Percentiles rank a stretch among this genome's conserved stretches.
Evolutionary conservation across 2,113 vertebrate species (phyloP).

Genomic region (Uria lomvia): DNA sequence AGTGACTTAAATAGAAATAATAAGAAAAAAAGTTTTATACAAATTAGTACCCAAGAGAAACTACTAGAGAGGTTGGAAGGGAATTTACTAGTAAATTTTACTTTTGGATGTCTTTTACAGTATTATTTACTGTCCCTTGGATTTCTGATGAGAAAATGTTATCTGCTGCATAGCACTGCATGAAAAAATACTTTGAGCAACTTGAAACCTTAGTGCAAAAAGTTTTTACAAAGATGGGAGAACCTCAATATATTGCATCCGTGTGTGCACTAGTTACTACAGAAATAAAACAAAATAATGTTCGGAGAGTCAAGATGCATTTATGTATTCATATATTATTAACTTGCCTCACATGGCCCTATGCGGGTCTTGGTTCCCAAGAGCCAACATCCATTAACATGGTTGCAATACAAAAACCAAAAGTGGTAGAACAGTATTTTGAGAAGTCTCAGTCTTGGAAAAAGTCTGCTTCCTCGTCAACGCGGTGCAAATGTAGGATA

Average conservation of each 20-base stretch:
- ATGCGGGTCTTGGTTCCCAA: not conserved
- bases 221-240: not conserved
- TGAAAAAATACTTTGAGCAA: not conserved
- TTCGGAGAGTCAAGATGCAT: not conserved
- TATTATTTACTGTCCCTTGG: not conserved
- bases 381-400: not conserved
- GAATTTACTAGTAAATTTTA: not conserved
- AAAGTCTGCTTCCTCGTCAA: not conserved
- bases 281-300: not conserved
- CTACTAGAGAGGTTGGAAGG: not conserved
- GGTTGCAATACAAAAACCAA: not conserved
- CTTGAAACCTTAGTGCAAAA: not conserved
- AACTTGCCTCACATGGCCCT: not conserved
- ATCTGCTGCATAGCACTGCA: not conserved
- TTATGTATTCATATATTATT: not conserved
- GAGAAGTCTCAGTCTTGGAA: not conserved
- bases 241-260: not conserved
- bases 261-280: not conserved
- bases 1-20: not conserved
- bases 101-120: not conserved
- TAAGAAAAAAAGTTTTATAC: not conserved
- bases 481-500: accelerated
- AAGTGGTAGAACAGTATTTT: not conserved
- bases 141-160: not conserved
- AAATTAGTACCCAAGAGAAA: not conserved